Base-by-base conservation (phyloP, 2,888 invertebrate genomes). In the Heteromyza rotundicornis region DNA sequence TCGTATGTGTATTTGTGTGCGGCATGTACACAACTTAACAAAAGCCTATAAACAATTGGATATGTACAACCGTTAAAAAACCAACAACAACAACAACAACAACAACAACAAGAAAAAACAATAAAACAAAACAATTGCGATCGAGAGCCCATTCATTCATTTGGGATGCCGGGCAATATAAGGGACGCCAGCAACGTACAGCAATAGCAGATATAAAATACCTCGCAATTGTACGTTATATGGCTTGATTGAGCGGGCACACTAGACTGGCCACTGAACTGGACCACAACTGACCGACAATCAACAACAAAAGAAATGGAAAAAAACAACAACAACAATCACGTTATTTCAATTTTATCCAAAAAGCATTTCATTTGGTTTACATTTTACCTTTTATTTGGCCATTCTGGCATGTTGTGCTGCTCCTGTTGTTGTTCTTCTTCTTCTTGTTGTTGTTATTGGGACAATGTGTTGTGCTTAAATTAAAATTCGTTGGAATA, bases 21-120 rank as follows among this genome's bases (percentile, higher is more conserved):
- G 40, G 40, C 40, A n/a, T 40, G 16, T 40, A 40, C n/a, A 40
- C 40, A 40, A 40, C 40, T n/a, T n/a, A 40, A 40, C 40, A n/a
- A 10, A 40, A 40, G n/a, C 8, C 40, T 40, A n/a, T n/a, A 40
- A 40, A 40, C 40, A 40, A 40, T 40, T 40, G 40, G 3, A n/a
- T n/a, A 3, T n/a, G 16, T 3, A 40, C 40, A 40, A 40, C 14
- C 10, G 3, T 3, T n/a, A 10, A 40, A 40, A 40, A 7, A 40
- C n/a, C n/a, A 40, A n/a, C 8, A 40, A 14, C 5, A 40, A 40
- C 40, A 40, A 40, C 10, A 40, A 40, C 40, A 40, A 40, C 10
- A 40, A 40, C 40, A 40, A 40, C 8, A 40, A 10, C 5, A 40
- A 40, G 14, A 40, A n/a, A 7, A n/a, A 10, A 10, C 3, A 7